phyloP scores from a whole-genome alignment of 2,888 invertebrate genomes.

The Gnatocerus cornutus region DNA sequence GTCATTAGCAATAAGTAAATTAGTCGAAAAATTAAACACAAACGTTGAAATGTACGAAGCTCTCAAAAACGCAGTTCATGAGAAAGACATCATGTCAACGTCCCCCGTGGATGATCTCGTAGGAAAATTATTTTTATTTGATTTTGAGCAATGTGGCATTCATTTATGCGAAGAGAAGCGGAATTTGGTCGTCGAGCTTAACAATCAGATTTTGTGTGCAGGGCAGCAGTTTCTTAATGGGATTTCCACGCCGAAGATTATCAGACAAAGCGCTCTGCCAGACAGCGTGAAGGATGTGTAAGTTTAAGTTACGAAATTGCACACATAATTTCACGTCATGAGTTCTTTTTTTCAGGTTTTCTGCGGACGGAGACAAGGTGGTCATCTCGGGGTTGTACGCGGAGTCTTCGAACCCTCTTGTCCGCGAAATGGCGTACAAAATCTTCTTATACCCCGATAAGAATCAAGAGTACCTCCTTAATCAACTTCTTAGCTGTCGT shows the following conservation, averaged over 20 bases:
- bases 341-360: slow-evolving; percentile 73
- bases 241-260: slow-evolving; percentile 79
- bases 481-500: slow-evolving; percentile 82
- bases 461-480: slow-evolving; percentile 83
- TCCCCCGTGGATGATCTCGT: slow-evolving; percentile 89
- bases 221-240: slow-evolving; percentile 90
- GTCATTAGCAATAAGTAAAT: slow-evolving; percentile 89
- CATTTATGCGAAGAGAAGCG: slow-evolving; percentile 87
- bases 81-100: slow-evolving; percentile 80
- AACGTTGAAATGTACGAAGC: slow-evolving; percentile 88
- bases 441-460: slow-evolving; percentile 87
- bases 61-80: slow-evolving; percentile 80
- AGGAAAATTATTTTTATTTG: slow-evolving; percentile 91
- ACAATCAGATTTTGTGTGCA: slow-evolving; percentile 87
- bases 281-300: slow-evolving; percentile 82
- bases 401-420: slow-evolving; percentile 84
- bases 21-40: slow-evolving; percentile 98
- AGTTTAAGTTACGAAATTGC: no score
- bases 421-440: slow-evolving; percentile 91
- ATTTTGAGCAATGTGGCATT: slow-evolving; percentile 98
- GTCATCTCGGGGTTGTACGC: slow-evolving; percentile 87
- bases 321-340: no score
- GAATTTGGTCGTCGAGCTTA: slow-evolving; percentile 85
- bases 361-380: slow-evolving; percentile 81
- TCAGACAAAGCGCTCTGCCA: slow-evolving; percentile 81